A percentile compares a stretch with the other conserved stretches of the same genome.
phyloP scores from a whole-genome alignment of 2,888 invertebrate species.

The Campoplex capitator region DNA sequence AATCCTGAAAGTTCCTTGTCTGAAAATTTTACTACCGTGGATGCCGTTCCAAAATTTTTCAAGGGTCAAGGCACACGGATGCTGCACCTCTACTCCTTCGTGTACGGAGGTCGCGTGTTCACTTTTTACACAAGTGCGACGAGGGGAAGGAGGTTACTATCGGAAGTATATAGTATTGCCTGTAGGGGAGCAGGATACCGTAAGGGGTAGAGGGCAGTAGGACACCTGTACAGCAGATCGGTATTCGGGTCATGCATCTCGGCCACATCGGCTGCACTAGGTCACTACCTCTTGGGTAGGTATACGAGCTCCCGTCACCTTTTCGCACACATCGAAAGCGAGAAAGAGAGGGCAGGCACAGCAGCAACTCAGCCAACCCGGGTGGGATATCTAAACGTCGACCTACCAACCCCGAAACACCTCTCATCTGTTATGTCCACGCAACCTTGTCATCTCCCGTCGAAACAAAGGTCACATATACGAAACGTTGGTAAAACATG shows the following conservation, averaged over 20 bases:
- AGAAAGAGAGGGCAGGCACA: conserved; percentile 43
- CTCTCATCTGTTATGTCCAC: conserved; percentile 45
- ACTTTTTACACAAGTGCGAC: conserved; percentile 7
- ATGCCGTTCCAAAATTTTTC: background rate
- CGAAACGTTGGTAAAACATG: conserved; percentile 9
- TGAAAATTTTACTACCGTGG: background rate
- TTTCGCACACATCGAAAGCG: conserved; percentile 57
- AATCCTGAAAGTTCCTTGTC: conserved; percentile 9
- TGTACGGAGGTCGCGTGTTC: conserved; percentile 20
- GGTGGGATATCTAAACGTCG: conserved; percentile 39
- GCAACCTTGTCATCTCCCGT: conserved; percentile 30
- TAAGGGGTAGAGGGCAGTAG: conserved; percentile 81
- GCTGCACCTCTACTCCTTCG: conserved; percentile 13
- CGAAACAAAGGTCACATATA: conserved; percentile 51
- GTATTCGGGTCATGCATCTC: conserved; percentile 84
- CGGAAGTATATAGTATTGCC: conserved; percentile 48
- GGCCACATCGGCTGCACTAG: conserved; percentile 81
- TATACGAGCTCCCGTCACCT: conserved; percentile 68
- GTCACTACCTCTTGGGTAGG: conserved; percentile 80
- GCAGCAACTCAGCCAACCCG: conserved; percentile 34
- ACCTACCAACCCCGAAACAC: conserved; percentile 47
- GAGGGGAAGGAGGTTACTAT: conserved; percentile 14
- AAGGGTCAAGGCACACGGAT: conserved; percentile 23
- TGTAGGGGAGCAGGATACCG: conserved; percentile 40
- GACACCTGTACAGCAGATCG: conserved; percentile 81